These are phyloP conservation scores for Trichonephila clavipes DNA, from an alignment of 1,140 invertebrate species.

Conservation along the genomic window DNA sequence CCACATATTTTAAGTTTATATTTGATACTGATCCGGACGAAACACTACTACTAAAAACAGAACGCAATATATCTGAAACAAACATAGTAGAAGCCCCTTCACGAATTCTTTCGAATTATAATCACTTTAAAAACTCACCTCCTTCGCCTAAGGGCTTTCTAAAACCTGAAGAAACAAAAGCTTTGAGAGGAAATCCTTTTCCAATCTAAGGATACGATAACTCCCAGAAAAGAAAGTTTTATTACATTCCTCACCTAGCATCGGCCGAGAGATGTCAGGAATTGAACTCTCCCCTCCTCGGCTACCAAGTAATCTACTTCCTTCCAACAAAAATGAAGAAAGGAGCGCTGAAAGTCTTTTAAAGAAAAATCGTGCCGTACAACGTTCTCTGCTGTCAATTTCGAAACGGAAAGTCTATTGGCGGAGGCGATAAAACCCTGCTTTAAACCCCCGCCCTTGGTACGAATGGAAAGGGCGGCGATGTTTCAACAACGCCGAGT, in stretches of 20 bases:
- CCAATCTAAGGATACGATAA: conserved; percentile 42
- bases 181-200: conserved; percentile 44
- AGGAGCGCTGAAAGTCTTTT: conserved; percentile 28
- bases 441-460: conserved; percentile 30
- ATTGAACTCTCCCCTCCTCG: conserved; percentile 16
- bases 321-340: conserved; percentile 16
- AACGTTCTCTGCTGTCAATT: conserved; percentile 36
- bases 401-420: conserved; percentile 39
- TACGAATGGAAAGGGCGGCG: background rate
- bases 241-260: conserved; percentile 32
- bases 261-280: conserved; percentile 40
- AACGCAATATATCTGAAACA: too few species aligned
- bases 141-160: background rate
- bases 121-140: conserved; percentile 21
- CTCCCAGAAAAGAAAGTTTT: background rate
- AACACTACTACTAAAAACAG: too few species aligned
- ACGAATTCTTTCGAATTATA: background rate
- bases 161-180: conserved; percentile 27
- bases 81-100: too few species aligned
- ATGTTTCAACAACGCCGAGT: conserved; percentile 14
- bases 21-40: too few species aligned
- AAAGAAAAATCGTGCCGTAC: conserved; percentile 63
- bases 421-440: conserved; percentile 52
- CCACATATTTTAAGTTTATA: too few species aligned
- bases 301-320: conserved; percentile 44